Percentiles rank a stretch among this genome's conserved stretches.
phyloP scores from a whole-genome alignment of 2,888 invertebrate genomes.

The Apoderus coryli region DNA sequence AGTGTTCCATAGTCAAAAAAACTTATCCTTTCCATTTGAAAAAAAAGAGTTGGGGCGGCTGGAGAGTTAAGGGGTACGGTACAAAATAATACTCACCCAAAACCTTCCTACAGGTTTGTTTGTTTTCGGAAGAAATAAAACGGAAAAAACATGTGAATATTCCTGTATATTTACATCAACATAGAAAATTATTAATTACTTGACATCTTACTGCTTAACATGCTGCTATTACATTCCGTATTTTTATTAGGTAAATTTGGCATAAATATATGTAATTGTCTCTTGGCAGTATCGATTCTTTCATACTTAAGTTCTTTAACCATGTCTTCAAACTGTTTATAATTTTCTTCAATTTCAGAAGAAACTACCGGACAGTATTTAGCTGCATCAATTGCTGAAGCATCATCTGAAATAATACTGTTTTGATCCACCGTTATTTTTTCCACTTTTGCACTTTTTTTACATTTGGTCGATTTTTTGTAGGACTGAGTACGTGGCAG shows the following conservation, averaged over 20 bases:
- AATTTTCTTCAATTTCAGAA: constrained; percentile 17
- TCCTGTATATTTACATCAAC: no score
- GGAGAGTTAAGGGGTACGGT: no score
- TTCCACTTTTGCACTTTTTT: no score
- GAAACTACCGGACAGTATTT: constrained; percentile 14
- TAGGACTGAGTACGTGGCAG: neutral
- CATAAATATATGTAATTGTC: constrained; percentile 63
- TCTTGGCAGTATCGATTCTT: constrained; percentile 25
- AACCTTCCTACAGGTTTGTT: no score
- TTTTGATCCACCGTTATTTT: neutral
- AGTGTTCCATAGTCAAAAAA: no score
- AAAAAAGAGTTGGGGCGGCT: no score
- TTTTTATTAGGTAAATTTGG: constrained; percentile 45
- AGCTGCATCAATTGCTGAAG: constrained; percentile 1
- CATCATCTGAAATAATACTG: neutral
- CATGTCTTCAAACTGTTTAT: constrained; percentile 11
- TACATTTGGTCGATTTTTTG: neutral
- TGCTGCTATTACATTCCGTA: constrained; percentile 24
- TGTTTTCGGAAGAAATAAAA: no score
- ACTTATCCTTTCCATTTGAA: no score
- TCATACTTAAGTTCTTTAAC: constrained; percentile 9
- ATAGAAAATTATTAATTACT: no score
- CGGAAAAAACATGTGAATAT: no score
- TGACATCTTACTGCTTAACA: constrained; percentile 26
- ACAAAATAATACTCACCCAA: no score